phyloP scores from a whole-genome alignment of 1,140 invertebrate species.

The Drosophila repletoides region DNA sequence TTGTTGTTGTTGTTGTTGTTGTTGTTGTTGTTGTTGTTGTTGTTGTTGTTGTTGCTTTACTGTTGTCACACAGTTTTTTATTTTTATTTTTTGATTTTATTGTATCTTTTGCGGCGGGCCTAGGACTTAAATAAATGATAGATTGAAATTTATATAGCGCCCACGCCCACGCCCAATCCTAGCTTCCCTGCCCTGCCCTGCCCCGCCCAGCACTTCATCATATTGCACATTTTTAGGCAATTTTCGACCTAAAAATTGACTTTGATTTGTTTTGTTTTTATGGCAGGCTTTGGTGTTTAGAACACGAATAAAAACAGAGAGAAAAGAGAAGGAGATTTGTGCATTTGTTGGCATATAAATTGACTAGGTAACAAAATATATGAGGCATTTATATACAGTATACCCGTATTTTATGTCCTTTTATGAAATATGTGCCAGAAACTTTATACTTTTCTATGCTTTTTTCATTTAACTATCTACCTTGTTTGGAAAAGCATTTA shows the following conservation, averaged over 20 bases:
- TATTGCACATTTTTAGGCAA: slow-evolving; percentile 62
- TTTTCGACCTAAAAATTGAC: slow-evolving; percentile 44
- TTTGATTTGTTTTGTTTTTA: slow-evolving; percentile 46
- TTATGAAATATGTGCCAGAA: slow-evolving; percentile 28
- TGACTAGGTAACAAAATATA: slow-evolving; percentile 58
- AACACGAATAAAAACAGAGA: neutral
- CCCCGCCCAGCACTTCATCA: slow-evolving; percentile 6
- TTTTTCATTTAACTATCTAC: neutral
- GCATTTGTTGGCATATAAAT: slow-evolving; percentile 58
- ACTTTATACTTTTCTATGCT: neutral
- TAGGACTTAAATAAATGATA: slow-evolving; percentile 80
- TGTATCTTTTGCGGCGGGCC: slow-evolving; percentile 47
- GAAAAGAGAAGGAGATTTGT: slow-evolving; percentile 7
- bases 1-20: slow-evolving; percentile 2
- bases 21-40: slow-evolving; percentile 18
- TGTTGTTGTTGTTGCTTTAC: slow-evolving; percentile 2
- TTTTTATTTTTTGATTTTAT: slow-evolving; percentile 6
- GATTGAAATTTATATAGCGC: slow-evolving; percentile 77
- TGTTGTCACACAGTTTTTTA: slow-evolving; percentile 18
- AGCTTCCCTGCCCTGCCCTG: too few relatives aligned
- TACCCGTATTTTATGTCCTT: neutral
- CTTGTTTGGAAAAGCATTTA: slow-evolving; percentile 4
- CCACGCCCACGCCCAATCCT: neutral
- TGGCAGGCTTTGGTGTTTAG: slow-evolving; percentile 14
- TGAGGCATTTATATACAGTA: slow-evolving; percentile 33